Base-by-base conservation (phyloP, 2,888 invertebrate genomes). In the Melieria crassipennis region DNA sequence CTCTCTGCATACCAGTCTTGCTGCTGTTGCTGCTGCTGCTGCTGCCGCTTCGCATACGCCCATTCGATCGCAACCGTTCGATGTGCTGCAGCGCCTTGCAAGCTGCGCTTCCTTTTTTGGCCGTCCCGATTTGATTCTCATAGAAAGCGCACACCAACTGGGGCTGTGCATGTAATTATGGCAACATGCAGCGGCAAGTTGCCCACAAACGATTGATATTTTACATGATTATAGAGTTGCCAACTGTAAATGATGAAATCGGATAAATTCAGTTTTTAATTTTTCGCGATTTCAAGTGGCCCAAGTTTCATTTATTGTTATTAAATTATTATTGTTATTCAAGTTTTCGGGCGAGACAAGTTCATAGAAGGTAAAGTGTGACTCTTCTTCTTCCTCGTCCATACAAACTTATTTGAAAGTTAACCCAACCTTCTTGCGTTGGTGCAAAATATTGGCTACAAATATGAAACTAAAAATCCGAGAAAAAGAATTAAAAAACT, bases 161-260 rank as follows among this genome's bases (percentile, higher is more conserved):
- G 42, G 56, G 70, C 57, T 76, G 73, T 77, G 76, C 77, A 76
- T 77, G 77, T 77, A 74, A 77, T 77, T 76, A 77, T 75, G 72
- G 73, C 75, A 74, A 74, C 74, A 75, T 77, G 71, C 67, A 74
- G 61, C 57, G 69, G 66, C 74, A 75, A 68, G 67, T 72, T 74
- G 72, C 74, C 74, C 72, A 56, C 66, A 64, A 72, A 65, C 70
- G 70, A 72, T 69, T 72, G 72, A 69, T 69, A 67, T 64, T 52
- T 10, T 47, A 56, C 63, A 46, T 71, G 55, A 57, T 30, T 50
- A 52, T 30, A 55, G 43, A 70, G 70, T 55, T 71, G 69, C 60
- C 70, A 52, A 13, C 11, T 52, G 30, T 30, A 1, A 30, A 30
- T 30, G 30, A 30, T 30, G 30, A 30, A 30, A 3, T 30, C 30